Evolutionary conservation across 1,140 invertebrate species (phyloP).

Genomic region (Oppia nitens): DNA sequence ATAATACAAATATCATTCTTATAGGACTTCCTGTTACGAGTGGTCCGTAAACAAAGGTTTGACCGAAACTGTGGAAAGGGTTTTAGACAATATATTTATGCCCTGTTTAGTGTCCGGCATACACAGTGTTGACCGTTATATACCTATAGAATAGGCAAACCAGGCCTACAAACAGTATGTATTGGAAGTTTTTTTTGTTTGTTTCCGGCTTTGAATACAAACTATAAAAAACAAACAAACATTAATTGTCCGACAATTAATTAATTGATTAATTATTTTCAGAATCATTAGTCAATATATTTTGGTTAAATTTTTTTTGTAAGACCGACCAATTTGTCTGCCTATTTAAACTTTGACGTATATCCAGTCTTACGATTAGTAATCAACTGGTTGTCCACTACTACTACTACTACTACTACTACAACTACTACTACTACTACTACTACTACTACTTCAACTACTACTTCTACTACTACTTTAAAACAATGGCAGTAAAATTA

Average conservation of each 20-base stretch:
- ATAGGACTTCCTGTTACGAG: constrained; percentile 60
- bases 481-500: too few species aligned
- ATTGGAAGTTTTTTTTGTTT: constrained; percentile 18
- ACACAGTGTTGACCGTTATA: constrained; percentile 96
- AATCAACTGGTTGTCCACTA: constrained; percentile 65
- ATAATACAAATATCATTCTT: too few species aligned
- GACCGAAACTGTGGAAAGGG: constrained; percentile 94
- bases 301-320: constrained; percentile 44
- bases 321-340: constrained; percentile 51
- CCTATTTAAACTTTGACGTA: constrained; percentile 73
- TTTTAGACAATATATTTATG: constrained; percentile 96
- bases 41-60: constrained; percentile 79
- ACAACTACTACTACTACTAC: too few species aligned
- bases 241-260: too few species aligned
- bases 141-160: constrained; percentile 93
- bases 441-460: too few species aligned
- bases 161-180: constrained; percentile 33
- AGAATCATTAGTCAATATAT: constrained; percentile 11
- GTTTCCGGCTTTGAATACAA: constrained; percentile 5
- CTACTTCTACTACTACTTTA: too few species aligned
- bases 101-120: constrained; percentile 80
- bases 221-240: too few species aligned
- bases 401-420: too few species aligned
- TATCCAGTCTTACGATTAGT: constrained; percentile 89
- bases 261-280: too few species aligned